Evolutionary conservation across 2,888 invertebrate genomes (phyloP).

Genomic region (Epirrhoe tristata): DNA sequence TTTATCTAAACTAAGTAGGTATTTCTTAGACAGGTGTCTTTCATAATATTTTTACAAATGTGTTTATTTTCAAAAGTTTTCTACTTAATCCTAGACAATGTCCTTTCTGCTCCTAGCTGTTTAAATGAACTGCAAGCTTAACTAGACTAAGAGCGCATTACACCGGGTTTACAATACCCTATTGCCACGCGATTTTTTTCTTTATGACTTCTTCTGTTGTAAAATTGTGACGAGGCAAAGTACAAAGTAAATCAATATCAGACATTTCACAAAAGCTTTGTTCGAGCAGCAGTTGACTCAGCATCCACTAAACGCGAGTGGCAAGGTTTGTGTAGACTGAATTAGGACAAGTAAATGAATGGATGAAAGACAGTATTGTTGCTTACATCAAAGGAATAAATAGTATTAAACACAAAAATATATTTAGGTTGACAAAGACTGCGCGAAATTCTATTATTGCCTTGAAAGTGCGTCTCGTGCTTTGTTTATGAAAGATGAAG

Average conservation of each 20-base stretch:
- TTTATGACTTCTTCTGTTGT: neutral
- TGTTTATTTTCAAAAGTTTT: too few species aligned
- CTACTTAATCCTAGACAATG: too few species aligned
- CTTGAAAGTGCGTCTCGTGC: neutral
- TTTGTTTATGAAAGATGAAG: neutral
- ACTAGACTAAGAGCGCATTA: too few species aligned
- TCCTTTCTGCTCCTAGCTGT: too few species aligned
- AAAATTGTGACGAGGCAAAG: neutral
- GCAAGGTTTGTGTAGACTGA: slow-evolving; percentile 21
- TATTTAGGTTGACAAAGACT: slow-evolving; percentile 8
- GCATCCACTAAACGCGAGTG: slow-evolving; percentile 23
- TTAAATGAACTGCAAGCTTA: too few species aligned
- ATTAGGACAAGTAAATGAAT: slow-evolving; percentile 8
- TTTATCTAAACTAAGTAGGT: neutral
- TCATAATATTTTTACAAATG: neutral
- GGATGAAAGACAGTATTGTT: slow-evolving; percentile 12
- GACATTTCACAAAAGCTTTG: slow-evolving; percentile 30
- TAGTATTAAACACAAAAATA: slow-evolving; percentile 6
- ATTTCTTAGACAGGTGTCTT: too few species aligned
- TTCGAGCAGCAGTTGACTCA: slow-evolving; percentile 25
- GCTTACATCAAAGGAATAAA: slow-evolving; percentile 3
- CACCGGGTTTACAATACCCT: too few species aligned
- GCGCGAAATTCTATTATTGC: neutral
- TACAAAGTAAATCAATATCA: slow-evolving; percentile 22
- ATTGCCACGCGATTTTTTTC: neutral